Evolutionary conservation across 2,113 vertebrate species (phyloP).

Genomic region (Carassius carassius): DNA sequence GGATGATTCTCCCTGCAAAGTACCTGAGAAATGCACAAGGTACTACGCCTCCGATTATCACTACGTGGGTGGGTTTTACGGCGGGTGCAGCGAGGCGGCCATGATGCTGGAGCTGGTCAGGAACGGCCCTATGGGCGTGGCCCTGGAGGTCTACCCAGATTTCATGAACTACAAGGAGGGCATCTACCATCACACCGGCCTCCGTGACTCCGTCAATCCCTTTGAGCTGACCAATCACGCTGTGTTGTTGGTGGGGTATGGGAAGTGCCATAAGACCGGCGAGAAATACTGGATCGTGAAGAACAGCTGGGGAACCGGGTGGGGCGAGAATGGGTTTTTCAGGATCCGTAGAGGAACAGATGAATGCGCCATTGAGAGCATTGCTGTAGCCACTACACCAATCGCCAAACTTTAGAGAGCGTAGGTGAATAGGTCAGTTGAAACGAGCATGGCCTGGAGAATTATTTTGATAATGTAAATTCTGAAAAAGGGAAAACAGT

Average conservation of each 20-base stretch:
- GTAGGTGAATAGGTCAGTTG: not conserved
- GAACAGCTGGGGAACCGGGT: slow-evolving; percentile 89
- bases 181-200: slow-evolving; percentile 91
- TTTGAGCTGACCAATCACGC: slow-evolving; percentile 96
- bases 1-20: slow-evolving; percentile 74
- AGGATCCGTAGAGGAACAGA: slow-evolving; percentile 88
- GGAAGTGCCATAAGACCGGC: slow-evolving; percentile 76
- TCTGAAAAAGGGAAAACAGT: not conserved
- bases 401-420: slow-evolving; percentile 80
- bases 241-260: slow-evolving; percentile 91
- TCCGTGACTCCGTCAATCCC: slow-evolving; percentile 84
- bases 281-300: slow-evolving; percentile 94
- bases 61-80: slow-evolving; percentile 96
- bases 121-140: slow-evolving; percentile 84
- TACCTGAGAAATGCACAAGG: slow-evolving; percentile 73
- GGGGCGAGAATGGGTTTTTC: slow-evolving; percentile 94
- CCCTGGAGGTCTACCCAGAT: slow-evolving; percentile 90
- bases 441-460: not conserved
- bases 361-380: slow-evolving; percentile 94
- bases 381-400: slow-evolving; percentile 83
- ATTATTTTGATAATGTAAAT: not conserved
- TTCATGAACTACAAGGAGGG: slow-evolving; percentile 85
- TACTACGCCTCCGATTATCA: slow-evolving; percentile 84
- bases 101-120: slow-evolving; percentile 90
- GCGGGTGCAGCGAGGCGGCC: slow-evolving; percentile 88